phyloP scores from a whole-genome alignment of 2,888 invertebrate species.

The Slavum lentiscoides region DNA sequence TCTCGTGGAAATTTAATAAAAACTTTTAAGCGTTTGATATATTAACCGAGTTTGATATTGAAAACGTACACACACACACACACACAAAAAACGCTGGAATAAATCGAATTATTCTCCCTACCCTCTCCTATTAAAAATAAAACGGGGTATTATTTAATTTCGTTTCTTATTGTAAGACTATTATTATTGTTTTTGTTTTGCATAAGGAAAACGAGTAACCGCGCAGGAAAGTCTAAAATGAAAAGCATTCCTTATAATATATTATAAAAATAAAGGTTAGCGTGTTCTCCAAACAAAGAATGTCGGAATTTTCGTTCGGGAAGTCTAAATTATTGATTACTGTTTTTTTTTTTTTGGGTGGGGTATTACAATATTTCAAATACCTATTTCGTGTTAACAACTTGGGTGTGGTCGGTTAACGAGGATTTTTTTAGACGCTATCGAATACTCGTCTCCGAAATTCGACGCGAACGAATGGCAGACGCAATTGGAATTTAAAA shows the following conservation, averaged over 20 bases:
- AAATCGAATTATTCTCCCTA: not conserved
- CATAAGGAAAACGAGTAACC: slow-evolving; percentile 3
- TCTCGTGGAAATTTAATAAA: not conserved
- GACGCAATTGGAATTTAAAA: not conserved
- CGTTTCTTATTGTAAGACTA: not conserved
- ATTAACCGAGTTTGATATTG: slow-evolving; percentile 18
- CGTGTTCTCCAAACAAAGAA: slow-evolving; percentile 29
- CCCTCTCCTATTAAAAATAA: no score
- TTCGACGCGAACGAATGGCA: not conserved
- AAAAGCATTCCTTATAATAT: slow-evolving; percentile 8
- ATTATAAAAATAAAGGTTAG: slow-evolving; percentile 22
- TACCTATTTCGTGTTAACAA: slow-evolving; percentile 29
- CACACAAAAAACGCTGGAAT: not conserved
- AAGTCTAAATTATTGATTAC: slow-evolving; percentile 48
- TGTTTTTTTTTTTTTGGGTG: slow-evolving; percentile 13
- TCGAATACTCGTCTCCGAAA: slow-evolving; percentile 11
- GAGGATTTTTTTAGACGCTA: slow-evolving; percentile 28
- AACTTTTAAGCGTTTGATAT: slow-evolving; percentile 6
- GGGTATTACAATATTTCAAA: slow-evolving; percentile 40
- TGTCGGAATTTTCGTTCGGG: slow-evolving; percentile 9
- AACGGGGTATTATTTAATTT: not conserved
- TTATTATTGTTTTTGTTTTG: not conserved
- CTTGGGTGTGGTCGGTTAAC: not conserved
- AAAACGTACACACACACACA: not conserved
- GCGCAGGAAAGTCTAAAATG: slow-evolving; percentile 13